These are phyloP conservation scores for Neodiprion lecontei DNA, from an alignment of 1,140 invertebrate species.

Conservation along the genomic window DNA sequence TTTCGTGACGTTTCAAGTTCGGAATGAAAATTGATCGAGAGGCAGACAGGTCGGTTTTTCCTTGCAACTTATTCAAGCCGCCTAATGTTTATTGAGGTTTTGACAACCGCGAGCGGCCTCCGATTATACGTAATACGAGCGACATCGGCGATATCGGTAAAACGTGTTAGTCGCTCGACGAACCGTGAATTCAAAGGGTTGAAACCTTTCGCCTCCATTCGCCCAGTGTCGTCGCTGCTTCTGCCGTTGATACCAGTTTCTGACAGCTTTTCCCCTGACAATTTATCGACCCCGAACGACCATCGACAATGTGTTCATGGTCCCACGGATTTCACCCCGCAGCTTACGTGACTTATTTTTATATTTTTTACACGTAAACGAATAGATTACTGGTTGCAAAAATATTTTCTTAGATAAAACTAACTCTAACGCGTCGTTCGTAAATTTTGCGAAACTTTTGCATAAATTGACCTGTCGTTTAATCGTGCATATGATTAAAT, in stretches of 20 bases:
- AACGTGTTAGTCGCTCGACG: constrained; percentile 3
- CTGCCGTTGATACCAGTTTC: neutral
- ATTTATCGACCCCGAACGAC: neutral
- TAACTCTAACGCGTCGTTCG: no score
- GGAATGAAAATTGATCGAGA: no score
- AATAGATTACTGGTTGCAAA: no score
- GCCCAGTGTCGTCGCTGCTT: neutral
- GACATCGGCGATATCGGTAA: neutral
- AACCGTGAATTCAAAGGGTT: neutral
- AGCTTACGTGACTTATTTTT: neutral
- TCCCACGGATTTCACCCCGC: constrained; percentile 1
- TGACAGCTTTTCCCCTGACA: neutral
- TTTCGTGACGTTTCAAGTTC: no score
- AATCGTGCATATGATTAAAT: no score
- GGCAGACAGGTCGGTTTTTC: neutral
- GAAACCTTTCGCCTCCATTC: neutral
- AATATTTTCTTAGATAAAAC: no score
- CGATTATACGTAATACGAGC: neutral
- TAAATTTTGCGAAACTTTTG: no score
- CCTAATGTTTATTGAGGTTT: constrained; percentile 3
- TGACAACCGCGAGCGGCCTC: neutral
- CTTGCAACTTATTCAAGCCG: neutral
- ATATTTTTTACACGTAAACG: no score
- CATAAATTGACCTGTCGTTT: no score
- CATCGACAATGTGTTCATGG: neutral